Evolutionary conservation across 2,113 vertebrate species (phyloP).

Genomic region (Aldabrachelys gigantea): DNA sequence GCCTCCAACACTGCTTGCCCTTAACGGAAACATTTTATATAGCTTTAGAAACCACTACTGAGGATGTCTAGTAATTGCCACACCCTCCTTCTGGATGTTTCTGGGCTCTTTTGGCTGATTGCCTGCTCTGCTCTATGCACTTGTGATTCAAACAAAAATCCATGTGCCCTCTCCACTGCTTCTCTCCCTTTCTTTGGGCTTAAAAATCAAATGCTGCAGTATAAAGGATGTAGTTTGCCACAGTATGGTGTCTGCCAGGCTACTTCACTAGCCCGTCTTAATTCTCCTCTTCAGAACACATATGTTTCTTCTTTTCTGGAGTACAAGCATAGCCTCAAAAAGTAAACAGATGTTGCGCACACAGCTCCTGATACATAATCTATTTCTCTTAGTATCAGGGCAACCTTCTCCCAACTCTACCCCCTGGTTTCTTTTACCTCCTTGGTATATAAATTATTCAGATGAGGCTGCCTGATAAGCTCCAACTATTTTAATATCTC

Average conservation of each 20-base stretch:
- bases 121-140: neutral
- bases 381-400: constrained; percentile 42
- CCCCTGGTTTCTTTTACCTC: neutral
- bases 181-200: neutral
- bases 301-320: constrained; percentile 2
- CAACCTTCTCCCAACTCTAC: neutral
- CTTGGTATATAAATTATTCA: neutral
- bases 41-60: neutral
- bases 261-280: neutral
- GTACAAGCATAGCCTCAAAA: constrained; percentile 22
- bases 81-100: neutral
- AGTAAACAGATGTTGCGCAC: constrained; percentile 41
- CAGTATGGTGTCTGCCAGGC: neutral
- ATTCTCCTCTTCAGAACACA: neutral
- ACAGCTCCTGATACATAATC: constrained; percentile 4
- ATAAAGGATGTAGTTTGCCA: neutral
- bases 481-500: neutral
- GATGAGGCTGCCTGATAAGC: constrained; percentile 4
- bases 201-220: neutral
- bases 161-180: neutral
- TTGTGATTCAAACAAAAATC: neutral
- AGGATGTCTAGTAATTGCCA: neutral
- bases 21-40: neutral
- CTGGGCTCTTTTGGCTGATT: neutral
- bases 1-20: neutral